Evolutionary conservation across 2,113 vertebrate genomes (phyloP), one percentile per base, ranked within the genome.

Genomic region (Psephotus haematonotus): DNA sequence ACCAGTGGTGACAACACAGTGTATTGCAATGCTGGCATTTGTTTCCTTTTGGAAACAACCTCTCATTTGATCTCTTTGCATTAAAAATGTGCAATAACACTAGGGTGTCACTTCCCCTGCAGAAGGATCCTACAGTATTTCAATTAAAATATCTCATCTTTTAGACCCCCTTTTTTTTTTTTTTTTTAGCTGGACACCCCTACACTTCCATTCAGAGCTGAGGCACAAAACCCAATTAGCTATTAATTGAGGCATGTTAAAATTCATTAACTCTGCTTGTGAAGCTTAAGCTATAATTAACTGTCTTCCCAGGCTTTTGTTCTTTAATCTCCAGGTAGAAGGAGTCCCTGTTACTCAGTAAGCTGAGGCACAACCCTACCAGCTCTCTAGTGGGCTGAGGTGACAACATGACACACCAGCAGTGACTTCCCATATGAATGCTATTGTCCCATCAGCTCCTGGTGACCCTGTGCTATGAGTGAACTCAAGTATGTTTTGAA

Each of bases 211-310:
- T 90, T 94, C 95, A 93, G 84, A 96, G 95, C 70, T 43, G 1
- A 97, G 92, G 90, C 91, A 31, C 98, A 98, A 98, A 98, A 98
- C 97, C 96, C 97, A 98, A 98, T 99, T 98, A 98, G 97, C 97
- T 98, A 98, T 98, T 98, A 98, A 98, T 98, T 98, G 98, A 98
- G 98, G 96, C 98, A 97, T 70, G 98, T 98, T 98, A 98, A 98
- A 98, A 98, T 98, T 98, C 98, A 98, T 99, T 98, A 99, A 98
- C 97, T 98, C 94, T 95, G 95, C 97, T 94, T 97, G 96, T 98
- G 98, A 98, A 97, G 96, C 96, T 97, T 97, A 96, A 93, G 92
- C 96, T 98, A 96, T 99, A 98, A 99, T 98, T 98, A 98, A 98
- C 98, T 98, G 98, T 98, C 98, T 98, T 97, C 92, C 96, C 93